Conservation (phyloP, 2,797 vertebrate genomes). For the Diceros bicornis region DNA sequence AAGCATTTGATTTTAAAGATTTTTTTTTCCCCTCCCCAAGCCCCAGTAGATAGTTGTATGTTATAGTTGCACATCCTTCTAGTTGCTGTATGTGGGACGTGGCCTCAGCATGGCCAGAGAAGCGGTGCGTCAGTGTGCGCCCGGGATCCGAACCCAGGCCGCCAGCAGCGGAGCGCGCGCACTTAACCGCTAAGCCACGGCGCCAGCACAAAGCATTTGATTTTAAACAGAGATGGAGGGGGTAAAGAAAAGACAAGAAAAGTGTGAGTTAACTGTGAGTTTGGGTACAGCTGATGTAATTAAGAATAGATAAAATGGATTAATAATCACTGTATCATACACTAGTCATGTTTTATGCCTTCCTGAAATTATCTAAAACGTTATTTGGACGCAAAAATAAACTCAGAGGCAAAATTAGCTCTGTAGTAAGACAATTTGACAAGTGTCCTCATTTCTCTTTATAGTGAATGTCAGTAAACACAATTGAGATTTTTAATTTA, state of each 20-base stretch:
- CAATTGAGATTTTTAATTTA: neutral
- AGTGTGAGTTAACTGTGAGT: neutral
- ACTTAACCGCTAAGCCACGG: too few species aligned
- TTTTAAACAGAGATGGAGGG: neutral
- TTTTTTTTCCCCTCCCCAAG: too few species aligned
- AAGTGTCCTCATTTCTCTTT: neutral
- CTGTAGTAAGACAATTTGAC: neutral
- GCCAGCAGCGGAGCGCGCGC: too few species aligned
- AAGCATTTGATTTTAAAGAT: slow-evolving; percentile 38
- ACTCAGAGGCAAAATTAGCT: neutral
- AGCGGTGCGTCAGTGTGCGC: too few species aligned
- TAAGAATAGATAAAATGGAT: neutral
- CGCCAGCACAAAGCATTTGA: slow-evolving; percentile 5
- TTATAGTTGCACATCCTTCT: too few species aligned
- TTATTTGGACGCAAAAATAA: slow-evolving; percentile 8
- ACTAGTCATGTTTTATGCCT: neutral
- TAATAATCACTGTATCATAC: neutral
- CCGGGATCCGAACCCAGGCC: too few species aligned
- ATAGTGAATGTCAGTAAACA: neutral
- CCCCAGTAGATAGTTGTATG: too few species aligned
- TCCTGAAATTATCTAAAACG: slow-evolving; percentile 10
- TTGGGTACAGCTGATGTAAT: neutral
- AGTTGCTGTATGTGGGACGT: too few species aligned
- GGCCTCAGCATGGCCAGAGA: too few species aligned
- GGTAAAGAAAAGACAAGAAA: neutral